Percentiles rank a stretch among this genome's conserved stretches.
These are phyloP conservation scores for Parus major DNA, from an alignment of 2,113 vertebrate species.

Conservation along the genomic window DNA sequence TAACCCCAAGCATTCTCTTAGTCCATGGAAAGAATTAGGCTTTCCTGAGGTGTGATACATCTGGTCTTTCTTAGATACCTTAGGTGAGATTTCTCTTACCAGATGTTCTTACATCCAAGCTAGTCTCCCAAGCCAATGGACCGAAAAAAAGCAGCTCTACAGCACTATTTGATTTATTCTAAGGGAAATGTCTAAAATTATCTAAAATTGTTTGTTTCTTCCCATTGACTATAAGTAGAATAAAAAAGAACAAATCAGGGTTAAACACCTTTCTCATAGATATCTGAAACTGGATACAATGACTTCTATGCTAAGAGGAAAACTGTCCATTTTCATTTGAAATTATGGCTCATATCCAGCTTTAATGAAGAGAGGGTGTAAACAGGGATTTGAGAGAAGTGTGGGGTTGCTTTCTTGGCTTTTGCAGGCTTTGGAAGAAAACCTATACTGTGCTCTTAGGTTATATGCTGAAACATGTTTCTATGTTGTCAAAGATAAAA, in stretches of 20 bases:
- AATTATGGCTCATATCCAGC: neutral
- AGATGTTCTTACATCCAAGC: neutral
- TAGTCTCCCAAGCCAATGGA: neutral
- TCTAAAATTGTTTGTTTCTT: neutral
- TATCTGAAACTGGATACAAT: neutral
- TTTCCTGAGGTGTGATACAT: neutral
- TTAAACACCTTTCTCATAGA: neutral
- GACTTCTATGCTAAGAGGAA: neutral
- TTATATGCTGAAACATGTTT: constrained; percentile 53
- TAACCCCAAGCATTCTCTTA: neutral
- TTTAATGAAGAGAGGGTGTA: neutral
- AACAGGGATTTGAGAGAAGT: neutral
- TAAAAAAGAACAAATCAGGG: neutral
- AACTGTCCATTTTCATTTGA: neutral
- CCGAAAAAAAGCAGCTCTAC: neutral
- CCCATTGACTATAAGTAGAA: neutral
- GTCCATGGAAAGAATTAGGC: constrained; percentile 3
- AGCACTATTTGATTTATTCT: neutral
- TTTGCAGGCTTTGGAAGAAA: constrained; percentile 36
- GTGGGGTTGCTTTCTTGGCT: neutral
- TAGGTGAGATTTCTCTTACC: constrained; percentile 12
- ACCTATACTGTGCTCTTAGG: neutral
- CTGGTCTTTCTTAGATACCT: constrained; percentile 21
- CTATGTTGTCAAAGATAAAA: constrained; percentile 71
- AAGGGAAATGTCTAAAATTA: neutral